Base-by-base conservation (phyloP, 1,140 invertebrate genomes). In the Rhizoglyphus robini region DNA sequence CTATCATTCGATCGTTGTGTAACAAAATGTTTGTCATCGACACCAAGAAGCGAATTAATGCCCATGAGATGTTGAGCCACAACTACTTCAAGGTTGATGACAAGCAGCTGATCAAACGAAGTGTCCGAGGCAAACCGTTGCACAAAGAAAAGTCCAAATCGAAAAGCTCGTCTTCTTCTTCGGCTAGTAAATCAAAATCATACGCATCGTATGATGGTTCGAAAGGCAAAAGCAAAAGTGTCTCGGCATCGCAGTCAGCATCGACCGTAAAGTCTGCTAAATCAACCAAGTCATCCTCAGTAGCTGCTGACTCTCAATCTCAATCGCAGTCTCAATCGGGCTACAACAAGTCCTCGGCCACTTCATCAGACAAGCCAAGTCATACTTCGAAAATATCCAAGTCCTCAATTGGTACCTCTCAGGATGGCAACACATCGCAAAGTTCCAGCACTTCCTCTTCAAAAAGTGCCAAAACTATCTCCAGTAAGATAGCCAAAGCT, bases 1-100 rank as follows among this genome's bases (percentile, higher is more conserved):
- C 36, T 3, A 27, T 63, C 49, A 27, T n/a, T 2, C 15, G 32
- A 18, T 63, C 51, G 20, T 51, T 63, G 27, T 29, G 25, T 31
- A n/a, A 41, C 32, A 59, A 29, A 31, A 31, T 63, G 1, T 41
- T 47, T 51, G 61, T 48, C 27, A 46, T 48, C 8, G 61, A 48
- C 20, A 11, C 61, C 11, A 60, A 48, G n/a, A 63, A 63, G 32
- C 36, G 61, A 18, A 47, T 47, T 27, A 13, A 41, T 13, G 46
- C 23, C 3, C 13, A 3, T 18, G 61, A 47, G 13, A 63, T 63
- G 15, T 29, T 63, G 36, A 18, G 18, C 8, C 51, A 54, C 20
- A 20, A 32, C 20, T 54, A 54, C 20, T 54, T 54, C 51, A 54
- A 32, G 23, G 51, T 54, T 8, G 20, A 5, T 27, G 51, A 54